Conservation (phyloP, 1,140 invertebrate species). For the Aphelenchoides besseyi region DNA sequence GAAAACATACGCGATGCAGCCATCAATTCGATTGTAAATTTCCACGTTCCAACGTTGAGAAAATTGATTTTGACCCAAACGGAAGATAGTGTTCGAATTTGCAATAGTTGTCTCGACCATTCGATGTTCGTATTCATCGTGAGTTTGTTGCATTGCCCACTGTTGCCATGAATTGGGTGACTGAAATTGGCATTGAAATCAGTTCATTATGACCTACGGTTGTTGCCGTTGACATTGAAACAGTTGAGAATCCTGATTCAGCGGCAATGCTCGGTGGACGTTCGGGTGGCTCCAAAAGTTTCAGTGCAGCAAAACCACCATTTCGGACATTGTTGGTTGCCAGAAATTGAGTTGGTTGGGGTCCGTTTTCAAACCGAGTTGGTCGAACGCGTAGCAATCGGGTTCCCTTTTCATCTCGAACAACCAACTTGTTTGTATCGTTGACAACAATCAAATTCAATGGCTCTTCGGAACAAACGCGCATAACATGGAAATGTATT, state of each 20-base stretch:
- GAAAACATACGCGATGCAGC: not conserved
- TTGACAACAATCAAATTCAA: slow-evolving; percentile 9
- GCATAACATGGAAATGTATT: slow-evolving; percentile 1
- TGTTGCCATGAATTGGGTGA: slow-evolving; percentile 10
- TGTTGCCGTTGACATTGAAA: slow-evolving; percentile 8
- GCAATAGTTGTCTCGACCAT: not conserved
- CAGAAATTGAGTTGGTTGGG: slow-evolving; percentile 2
- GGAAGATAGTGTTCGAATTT: not conserved
- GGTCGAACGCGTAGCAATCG: not conserved
- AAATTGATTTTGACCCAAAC: not conserved
- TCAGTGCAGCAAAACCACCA: not conserved
- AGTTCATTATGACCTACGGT: not conserved
- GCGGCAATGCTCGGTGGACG: not conserved
- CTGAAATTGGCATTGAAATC: not conserved
- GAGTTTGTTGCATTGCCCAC: slow-evolving; percentile 8
- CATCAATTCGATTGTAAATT: not conserved
- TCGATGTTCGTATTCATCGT: slow-evolving; percentile 19
- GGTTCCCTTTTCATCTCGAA: not conserved
- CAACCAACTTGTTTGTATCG: not conserved
- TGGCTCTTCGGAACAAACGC: not conserved
- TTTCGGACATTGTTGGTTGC: not conserved
- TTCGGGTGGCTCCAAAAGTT: not conserved
- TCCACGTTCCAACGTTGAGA: not conserved
- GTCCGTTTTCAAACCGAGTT: not conserved
- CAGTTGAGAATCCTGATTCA: not conserved